Percentiles rank a stretch among this genome's conserved stretches.
Evolutionary conservation across 2,888 invertebrate species (phyloP).

Genomic region (Drosophila seclusa): DNA sequence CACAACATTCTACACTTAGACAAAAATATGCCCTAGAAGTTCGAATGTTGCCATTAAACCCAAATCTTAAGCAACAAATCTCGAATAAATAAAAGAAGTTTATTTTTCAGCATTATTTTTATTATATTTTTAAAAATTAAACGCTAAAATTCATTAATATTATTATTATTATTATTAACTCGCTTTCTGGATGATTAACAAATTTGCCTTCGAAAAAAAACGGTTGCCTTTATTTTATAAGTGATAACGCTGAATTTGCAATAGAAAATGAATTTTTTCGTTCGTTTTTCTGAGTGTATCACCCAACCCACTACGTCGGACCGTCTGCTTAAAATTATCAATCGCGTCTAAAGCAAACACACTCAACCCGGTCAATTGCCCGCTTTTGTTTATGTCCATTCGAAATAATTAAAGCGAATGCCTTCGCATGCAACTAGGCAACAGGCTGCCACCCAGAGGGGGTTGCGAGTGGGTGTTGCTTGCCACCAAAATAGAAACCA

Average conservation of each 20-base stretch:
- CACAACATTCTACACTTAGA: neutral
- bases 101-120: neutral
- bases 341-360: conserved; percentile 30
- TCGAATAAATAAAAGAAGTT: neutral
- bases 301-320: neutral
- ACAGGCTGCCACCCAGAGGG: neutral
- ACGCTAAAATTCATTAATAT: no score
- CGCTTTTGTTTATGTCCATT: conserved; percentile 63
- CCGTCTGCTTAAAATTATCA: conserved; percentile 21
- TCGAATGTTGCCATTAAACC: neutral
- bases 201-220: neutral
- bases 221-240: neutral
- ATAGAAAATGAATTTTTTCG: neutral
- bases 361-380: conserved; percentile 42
- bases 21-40: neutral
- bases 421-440: conserved; percentile 26
- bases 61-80: neutral
- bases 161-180: no score
- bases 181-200: neutral
- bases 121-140: neutral
- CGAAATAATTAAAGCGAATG: conserved; percentile 60
- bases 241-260: neutral
- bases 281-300: conserved; percentile 1
- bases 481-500: conserved; percentile 46
- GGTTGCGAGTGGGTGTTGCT: no score